Conservation (phyloP, 1,140 invertebrate species). For the Penaeus indicus region DNA sequence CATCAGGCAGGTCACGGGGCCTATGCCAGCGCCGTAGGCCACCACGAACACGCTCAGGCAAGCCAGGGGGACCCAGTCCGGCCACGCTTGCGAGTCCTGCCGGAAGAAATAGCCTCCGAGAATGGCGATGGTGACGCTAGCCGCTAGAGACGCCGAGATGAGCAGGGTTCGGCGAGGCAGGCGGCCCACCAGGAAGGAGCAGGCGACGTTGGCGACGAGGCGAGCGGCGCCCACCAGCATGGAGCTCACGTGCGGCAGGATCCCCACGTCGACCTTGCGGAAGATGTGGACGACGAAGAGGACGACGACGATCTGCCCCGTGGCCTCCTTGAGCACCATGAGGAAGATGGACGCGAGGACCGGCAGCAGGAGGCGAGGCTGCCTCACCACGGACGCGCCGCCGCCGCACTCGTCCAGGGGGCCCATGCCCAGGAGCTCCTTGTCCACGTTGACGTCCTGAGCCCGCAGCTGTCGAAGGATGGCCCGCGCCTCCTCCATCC, state of each 20-base stretch:
- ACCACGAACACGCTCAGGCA: constrained; percentile 40
- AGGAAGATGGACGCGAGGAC: constrained; percentile 19
- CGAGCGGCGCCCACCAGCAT: constrained; percentile 31
- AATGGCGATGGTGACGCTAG: constrained; percentile 16
- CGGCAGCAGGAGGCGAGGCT: constrained; percentile 29
- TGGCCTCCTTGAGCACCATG: constrained; percentile 49
- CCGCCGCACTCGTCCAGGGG: background rate
- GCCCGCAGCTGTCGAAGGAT: constrained; percentile 3
- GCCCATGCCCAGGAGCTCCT: constrained; percentile 24
- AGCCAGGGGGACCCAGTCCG: constrained; percentile 30
- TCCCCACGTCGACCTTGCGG: background rate
- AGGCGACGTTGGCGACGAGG: constrained; percentile 25
- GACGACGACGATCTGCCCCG: constrained; percentile 49
- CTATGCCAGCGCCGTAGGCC: constrained; percentile 47
- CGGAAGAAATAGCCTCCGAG: constrained; percentile 36
- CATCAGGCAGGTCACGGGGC: constrained; percentile 41
- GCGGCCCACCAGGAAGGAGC: constrained; percentile 22
- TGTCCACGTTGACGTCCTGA: constrained; percentile 20
- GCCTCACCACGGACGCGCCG: background rate
- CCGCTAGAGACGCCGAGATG: background rate
- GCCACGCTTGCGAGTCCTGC: background rate
- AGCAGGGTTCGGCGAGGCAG: constrained; percentile 21
- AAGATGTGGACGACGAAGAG: constrained; percentile 37
- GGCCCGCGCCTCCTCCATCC: constrained; percentile 32
- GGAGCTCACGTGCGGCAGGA: constrained; percentile 34